Conservation (phyloP, 2,797 vertebrate species). For the Dendrocincla tyrannina region DNA sequence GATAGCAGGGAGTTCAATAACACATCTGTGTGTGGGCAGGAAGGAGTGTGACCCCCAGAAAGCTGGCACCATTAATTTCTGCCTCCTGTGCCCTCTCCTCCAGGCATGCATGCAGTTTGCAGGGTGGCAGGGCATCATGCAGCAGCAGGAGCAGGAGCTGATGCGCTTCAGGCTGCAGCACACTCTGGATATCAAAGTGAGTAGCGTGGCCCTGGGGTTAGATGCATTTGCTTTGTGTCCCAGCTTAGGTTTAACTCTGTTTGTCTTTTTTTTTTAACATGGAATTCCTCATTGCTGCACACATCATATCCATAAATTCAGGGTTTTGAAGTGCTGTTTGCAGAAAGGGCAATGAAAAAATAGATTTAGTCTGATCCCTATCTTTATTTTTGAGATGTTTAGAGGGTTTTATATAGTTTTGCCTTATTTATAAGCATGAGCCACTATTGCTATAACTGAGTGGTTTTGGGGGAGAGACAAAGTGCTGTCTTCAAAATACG, state of each 20-base stretch:
- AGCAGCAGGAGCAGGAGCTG: slow-evolving; percentile 84
- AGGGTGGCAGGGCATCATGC: slow-evolving; percentile 86
- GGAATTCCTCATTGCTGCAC: not conserved
- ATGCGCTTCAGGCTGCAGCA: slow-evolving; percentile 84
- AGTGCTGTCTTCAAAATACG: not conserved
- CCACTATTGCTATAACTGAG: not conserved
- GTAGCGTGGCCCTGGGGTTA: not conserved
- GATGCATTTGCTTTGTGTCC: not conserved
- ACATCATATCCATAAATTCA: not conserved
- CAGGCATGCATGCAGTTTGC: slow-evolving; percentile 86
- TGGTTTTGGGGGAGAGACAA: not conserved
- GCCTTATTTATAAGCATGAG: not conserved
- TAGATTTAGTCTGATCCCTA: not conserved
- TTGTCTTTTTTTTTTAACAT: not conserved
- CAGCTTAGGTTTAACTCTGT: not conserved
- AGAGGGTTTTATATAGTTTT: not conserved
- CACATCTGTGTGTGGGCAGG: not conserved
- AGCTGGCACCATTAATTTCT: not conserved
- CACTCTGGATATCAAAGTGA: slow-evolving; percentile 83
- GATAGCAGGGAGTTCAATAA: not conserved
- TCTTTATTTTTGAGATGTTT: not conserved
- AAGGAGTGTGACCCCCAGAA: not conserved
- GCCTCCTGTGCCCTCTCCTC: not conserved
- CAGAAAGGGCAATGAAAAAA: not conserved
- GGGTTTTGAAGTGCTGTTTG: not conserved